Evolutionary conservation across 2,113 vertebrate species (phyloP).

Genomic region (Myotis yumanensis): DNA sequence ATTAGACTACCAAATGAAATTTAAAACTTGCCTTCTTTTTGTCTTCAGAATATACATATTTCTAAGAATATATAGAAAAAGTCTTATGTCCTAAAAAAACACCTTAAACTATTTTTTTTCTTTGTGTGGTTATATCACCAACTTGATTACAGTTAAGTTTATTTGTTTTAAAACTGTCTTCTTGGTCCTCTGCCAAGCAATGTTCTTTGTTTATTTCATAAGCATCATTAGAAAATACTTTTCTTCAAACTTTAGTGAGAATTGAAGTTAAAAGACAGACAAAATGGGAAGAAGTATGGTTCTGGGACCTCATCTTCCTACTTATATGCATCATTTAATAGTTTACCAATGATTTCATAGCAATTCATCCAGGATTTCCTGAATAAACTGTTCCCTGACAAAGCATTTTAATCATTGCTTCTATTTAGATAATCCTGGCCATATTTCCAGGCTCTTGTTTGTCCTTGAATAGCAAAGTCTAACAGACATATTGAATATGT

Average conservation of each 20-base stretch:
- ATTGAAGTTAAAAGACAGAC: conserved; percentile 36
- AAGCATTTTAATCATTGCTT: conserved; percentile 55
- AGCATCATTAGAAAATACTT: conserved; percentile 37
- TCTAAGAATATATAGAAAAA: conserved; percentile 41
- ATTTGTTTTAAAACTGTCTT: conserved; percentile 10
- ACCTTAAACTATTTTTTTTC: conserved; percentile 4
- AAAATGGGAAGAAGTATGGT: background rate
- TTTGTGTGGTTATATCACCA: background rate
- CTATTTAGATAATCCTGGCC: conserved; percentile 50
- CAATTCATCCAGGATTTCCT: conserved; percentile 15
- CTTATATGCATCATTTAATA: background rate
- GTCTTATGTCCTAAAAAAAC: background rate
- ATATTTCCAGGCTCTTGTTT: conserved; percentile 47
- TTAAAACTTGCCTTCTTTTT: conserved; percentile 8
- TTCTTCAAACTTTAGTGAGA: conserved; percentile 45
- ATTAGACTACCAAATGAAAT: background rate
- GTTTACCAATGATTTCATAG: conserved; percentile 42
- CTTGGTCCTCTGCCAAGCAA: conserved; percentile 14
- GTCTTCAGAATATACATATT: background rate
- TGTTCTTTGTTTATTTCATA: conserved; percentile 48
- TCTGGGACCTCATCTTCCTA: conserved; percentile 20
- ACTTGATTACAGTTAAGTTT: background rate
- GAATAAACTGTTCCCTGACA: conserved; percentile 37
- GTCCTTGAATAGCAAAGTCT: conserved; percentile 43
- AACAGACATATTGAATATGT: background rate